Conservation (phyloP, 2,888 invertebrate species). For the Eristalinus sepulchralis region DNA sequence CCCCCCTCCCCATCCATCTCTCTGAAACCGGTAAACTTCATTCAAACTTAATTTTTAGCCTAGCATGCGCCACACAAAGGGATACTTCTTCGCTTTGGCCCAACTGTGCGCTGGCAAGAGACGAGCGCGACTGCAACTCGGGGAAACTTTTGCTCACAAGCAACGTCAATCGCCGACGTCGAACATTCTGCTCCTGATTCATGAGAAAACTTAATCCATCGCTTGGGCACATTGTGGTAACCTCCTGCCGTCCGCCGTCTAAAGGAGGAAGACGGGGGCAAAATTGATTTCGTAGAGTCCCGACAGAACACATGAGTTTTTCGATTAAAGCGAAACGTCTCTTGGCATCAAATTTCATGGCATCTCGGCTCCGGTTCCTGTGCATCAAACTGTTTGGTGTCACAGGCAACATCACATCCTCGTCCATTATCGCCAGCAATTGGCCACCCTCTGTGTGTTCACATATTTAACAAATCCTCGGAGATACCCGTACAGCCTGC, state of each 20-base stretch:
- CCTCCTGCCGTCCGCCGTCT: not conserved
- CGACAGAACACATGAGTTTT: not conserved
- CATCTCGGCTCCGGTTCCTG: not conserved
- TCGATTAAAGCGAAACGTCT: not conserved
- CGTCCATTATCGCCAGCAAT: not conserved
- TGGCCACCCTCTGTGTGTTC: not conserved
- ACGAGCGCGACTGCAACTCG: not conserved
- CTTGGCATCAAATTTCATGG: not conserved
- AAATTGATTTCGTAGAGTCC: not conserved
- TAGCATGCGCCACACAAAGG: not conserved
- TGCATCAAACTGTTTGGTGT: not conserved
- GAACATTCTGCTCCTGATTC: constrained; percentile 48
- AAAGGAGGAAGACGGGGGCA: not conserved
- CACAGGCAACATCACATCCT: not conserved
- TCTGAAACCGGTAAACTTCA: not conserved
- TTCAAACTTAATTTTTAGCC: not conserved
- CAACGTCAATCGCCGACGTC: not conserved
- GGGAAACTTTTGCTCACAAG: not conserved
- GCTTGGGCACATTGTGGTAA: constrained; percentile 3
- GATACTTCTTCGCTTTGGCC: not conserved
- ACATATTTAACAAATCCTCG: constrained; percentile 28
- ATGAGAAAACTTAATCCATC: constrained; percentile 63
- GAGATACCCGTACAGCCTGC: not conserved
- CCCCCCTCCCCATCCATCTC: not conserved
- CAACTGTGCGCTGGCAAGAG: not conserved